Percentiles rank a stretch among this genome's conserved stretches.
phyloP scores from a whole-genome alignment of 2,797 vertebrate genomes.

The Phrynocephalus forsythii region DNA sequence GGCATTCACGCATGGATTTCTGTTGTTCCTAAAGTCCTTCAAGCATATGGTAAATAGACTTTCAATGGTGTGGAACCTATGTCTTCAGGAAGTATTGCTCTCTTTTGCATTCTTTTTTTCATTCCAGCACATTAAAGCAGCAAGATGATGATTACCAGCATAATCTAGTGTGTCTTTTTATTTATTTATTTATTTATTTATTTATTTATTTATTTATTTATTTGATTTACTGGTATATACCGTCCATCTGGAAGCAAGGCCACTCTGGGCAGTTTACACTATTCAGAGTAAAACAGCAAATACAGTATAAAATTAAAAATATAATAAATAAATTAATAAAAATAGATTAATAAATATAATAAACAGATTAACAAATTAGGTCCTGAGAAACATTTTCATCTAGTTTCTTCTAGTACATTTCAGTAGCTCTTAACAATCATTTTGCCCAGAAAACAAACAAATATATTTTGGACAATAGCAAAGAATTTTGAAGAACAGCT shows the following conservation, averaged over 20 bases:
- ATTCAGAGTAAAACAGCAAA: too few species aligned
- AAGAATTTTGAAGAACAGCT: background rate
- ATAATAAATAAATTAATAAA: too few species aligned
- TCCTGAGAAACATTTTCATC: too few species aligned
- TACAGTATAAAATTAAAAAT: too few species aligned
- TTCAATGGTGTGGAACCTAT: conserved; percentile 69
- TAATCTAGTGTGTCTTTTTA: conserved; percentile 69
- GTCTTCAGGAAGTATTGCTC: conserved; percentile 78
- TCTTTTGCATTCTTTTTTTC: background rate
- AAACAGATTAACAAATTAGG: too few species aligned
- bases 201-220: too few species aligned
- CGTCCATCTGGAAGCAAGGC: too few species aligned
- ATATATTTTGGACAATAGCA: background rate
- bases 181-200: too few species aligned
- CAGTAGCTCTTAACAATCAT: too few species aligned
- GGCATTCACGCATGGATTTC: conserved; percentile 64
- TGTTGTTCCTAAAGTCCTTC: conserved; percentile 67
- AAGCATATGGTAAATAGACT: conserved; percentile 65
- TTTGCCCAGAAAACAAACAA: background rate
- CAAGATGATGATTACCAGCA: background rate
- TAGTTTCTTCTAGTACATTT: conserved; percentile 53
- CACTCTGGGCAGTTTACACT: too few species aligned
- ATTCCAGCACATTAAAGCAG: conserved; percentile 53
- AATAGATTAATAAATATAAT: too few species aligned
- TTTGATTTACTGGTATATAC: too few species aligned